These are phyloP conservation scores for Anas platyrhynchos DNA, from an alignment of 2,113 vertebrate species.

Conservation along the genomic window DNA sequence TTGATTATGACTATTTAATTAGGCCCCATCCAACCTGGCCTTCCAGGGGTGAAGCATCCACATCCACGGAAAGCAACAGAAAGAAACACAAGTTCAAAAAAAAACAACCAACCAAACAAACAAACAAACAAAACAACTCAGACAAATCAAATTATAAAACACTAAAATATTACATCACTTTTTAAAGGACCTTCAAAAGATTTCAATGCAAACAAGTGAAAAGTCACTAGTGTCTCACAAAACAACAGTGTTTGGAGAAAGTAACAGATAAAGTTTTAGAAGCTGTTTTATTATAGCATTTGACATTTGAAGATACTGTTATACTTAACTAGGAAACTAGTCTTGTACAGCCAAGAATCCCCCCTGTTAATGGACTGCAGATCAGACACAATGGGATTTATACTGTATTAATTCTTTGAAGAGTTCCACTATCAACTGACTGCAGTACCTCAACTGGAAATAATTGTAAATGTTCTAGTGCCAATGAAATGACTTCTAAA, in stretches of 20 bases:
- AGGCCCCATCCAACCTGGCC: neutral
- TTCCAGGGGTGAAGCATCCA: neutral
- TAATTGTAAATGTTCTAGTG: neutral
- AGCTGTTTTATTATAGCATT: neutral
- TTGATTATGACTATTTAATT: neutral
- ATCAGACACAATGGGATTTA: neutral
- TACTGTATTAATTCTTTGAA: neutral
- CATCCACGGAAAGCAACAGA: neutral
- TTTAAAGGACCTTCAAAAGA: neutral
- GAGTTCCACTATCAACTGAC: neutral
- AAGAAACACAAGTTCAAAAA: neutral
- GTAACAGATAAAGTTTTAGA: neutral
- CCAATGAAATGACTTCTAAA: neutral
- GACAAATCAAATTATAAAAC: neutral
- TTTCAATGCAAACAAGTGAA: neutral
- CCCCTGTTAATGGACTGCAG: neutral
- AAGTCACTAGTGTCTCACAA: neutral
- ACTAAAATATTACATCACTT: neutral
- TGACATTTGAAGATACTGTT: neutral
- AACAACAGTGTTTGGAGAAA: neutral
- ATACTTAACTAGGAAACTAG: neutral
- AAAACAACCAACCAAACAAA: too few relatives aligned
- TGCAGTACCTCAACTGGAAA: neutral
- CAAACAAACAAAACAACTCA: neutral
- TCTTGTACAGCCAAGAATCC: neutral